phyloP scores from a whole-genome alignment of 2,888 invertebrate species.

The Dugesia japonica region DNA sequence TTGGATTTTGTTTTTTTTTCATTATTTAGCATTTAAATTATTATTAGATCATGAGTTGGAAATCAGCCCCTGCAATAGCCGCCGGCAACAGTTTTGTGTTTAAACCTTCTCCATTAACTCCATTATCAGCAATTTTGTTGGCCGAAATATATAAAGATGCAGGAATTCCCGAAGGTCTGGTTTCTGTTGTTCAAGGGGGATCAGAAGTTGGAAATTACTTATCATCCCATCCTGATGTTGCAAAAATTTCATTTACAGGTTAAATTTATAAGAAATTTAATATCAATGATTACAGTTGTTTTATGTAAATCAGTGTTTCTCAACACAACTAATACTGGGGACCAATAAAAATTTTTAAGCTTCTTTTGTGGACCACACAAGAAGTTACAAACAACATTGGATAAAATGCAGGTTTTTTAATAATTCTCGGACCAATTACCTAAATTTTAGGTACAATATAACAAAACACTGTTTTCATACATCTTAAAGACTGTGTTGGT shows the following conservation, averaged over 20 bases:
- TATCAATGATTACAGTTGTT: no score
- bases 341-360: no score
- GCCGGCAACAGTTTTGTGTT: slow-evolving; percentile 53
- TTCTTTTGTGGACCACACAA: no score
- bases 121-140: slow-evolving; percentile 51
- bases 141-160: slow-evolving; percentile 51
- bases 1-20: no score
- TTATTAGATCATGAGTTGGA: slow-evolving; percentile 48
- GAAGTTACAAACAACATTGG: no score
- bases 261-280: neutral
- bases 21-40: neutral
- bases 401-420: no score
- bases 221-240: slow-evolving; percentile 47
- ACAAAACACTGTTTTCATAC: no score
- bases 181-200: slow-evolving; percentile 52
- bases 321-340: no score
- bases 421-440: no score
- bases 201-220: slow-evolving; percentile 49
- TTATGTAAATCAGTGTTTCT: no score
- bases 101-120: slow-evolving; percentile 53
- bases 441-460: no score
- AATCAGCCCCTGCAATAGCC: slow-evolving; percentile 51
- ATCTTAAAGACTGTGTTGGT: no score
- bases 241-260: slow-evolving; percentile 52
- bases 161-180: slow-evolving; percentile 51